Evolutionary conservation across 2,888 invertebrate species (phyloP).

Genomic region (Erpobdella octoculata): DNA sequence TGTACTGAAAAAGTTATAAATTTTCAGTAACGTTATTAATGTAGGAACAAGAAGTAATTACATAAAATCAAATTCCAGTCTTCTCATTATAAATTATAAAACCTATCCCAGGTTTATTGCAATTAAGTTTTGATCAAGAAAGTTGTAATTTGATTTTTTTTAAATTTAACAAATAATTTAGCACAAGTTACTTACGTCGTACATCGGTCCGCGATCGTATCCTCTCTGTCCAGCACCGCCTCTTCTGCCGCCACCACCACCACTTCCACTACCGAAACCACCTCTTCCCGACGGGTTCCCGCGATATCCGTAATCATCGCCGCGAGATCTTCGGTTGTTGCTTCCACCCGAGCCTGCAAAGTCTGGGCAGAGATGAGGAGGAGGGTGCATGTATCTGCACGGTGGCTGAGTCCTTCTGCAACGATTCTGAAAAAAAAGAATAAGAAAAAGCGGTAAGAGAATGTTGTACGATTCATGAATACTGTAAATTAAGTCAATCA

Average conservation of each 20-base stretch:
- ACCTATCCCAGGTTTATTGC: too few species aligned
- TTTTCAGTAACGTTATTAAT: too few species aligned
- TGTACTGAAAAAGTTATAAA: too few species aligned
- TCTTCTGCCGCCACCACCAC: not conserved
- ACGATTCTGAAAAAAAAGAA: conserved; percentile 21
- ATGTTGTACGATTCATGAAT: too few species aligned
- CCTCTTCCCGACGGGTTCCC: not conserved
- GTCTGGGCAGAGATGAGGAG: conserved; percentile 22
- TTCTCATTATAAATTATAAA: too few species aligned
- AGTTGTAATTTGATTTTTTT: too few species aligned
- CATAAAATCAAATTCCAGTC: too few species aligned
- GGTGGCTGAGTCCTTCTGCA: conserved; percentile 27
- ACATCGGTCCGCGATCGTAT: not conserved
- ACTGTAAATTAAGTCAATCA: too few species aligned
- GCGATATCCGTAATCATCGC: not conserved
- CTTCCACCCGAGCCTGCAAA: not conserved
- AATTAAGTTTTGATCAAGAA: too few species aligned
- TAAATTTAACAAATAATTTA: too few species aligned
- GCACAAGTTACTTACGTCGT: not conserved
- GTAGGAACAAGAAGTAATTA: too few species aligned
- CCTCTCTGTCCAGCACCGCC: not conserved
- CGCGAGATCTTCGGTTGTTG: not conserved
- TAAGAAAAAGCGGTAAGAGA: too few species aligned
- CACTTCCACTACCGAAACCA: not conserved
- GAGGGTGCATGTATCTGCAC: conserved; percentile 28